Evolutionary conservation across 2,113 vertebrate species (phyloP).

Genomic region (Syrrhaptes paradoxus): DNA sequence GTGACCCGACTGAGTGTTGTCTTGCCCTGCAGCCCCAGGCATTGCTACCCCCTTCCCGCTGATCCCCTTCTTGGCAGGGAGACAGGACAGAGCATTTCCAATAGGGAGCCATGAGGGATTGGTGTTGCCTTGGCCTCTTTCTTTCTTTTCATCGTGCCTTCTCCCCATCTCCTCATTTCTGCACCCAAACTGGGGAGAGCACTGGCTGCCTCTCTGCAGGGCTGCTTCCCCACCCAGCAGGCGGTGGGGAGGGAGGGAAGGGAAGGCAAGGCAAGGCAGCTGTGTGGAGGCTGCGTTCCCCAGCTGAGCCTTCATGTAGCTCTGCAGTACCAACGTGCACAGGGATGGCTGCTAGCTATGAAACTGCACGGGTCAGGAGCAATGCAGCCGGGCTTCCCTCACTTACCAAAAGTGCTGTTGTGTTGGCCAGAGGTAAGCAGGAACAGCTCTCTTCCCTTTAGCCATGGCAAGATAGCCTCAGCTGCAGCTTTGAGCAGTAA

Average conservation of each 20-base stretch:
- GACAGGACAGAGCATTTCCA: not conserved
- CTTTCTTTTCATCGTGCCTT: not conserved
- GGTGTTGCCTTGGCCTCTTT: not conserved
- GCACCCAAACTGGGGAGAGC: not conserved
- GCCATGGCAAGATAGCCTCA: not conserved
- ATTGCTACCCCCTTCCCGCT: accelerated
- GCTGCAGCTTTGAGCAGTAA: not conserved
- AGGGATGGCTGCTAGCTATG: not conserved
- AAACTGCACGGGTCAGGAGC: not conserved
- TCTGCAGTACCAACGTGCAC: not conserved
- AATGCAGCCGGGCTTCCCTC: accelerated
- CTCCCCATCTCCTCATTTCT: not conserved
- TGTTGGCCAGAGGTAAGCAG: not conserved
- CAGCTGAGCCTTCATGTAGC: not conserved
- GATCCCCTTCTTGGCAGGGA: not conserved
- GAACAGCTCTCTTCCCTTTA: not conserved
- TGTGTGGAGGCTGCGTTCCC: not conserved
- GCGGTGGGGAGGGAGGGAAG: not conserved
- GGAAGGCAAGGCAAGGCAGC: not conserved
- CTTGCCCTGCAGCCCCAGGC: not conserved
- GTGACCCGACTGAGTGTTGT: not conserved
- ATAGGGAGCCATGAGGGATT: not conserved
- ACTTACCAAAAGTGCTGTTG: not conserved
- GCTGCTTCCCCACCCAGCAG: accelerated
- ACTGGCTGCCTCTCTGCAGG: not conserved